Evolutionary conservation across 2,888 invertebrate species (phyloP), one percentile per base, ranked within the genome.

Genomic region (Parnassius glacialis): DNA sequence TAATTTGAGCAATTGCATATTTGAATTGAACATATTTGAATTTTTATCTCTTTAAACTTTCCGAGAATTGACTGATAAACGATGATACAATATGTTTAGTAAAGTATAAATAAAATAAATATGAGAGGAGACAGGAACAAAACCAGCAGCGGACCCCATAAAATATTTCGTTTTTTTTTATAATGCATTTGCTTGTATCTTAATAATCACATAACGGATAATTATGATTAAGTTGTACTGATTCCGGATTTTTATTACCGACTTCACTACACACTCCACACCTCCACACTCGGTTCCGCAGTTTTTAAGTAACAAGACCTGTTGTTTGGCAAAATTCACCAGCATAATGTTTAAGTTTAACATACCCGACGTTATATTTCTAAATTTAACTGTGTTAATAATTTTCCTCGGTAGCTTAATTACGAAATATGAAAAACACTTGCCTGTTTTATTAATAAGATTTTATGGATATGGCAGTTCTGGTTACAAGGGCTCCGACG

Each of bases 401-500:
- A 55, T 55, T 9, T 2, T 59, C 44, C 13, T 62, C 11, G 59
- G 51, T 51, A 62, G 90, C 64, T 71, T 94, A 41, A 80, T 94
- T 25, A 93, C 92, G 70, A 77, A 81, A 25, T 78, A 92, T 59
- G 94, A 95, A 75, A 75, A 87, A 1, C 78, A 90, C 70, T 64
- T 95, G 59, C 95, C 95, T 0, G 71, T 74, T 2, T 79, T 87
- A 53, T 73, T 95, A 2, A 84, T 81, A 5, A 93, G 93, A 74
- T 78, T 84, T 0, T 93, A 93, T 74, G 89, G 93, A 11, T 95
- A 94, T 80, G 95, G 95, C 42, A 95, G 95, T 81, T 93, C 92
- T 73, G 83, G 90, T 0, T 82, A 88, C 63, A 87, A 85, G 63
- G 87, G 85, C 43, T 63, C 69, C 48, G 57, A 34, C 1, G 64